Base-by-base conservation (phyloP, 1,140 invertebrate genomes). In the Idris sp. region DNA sequence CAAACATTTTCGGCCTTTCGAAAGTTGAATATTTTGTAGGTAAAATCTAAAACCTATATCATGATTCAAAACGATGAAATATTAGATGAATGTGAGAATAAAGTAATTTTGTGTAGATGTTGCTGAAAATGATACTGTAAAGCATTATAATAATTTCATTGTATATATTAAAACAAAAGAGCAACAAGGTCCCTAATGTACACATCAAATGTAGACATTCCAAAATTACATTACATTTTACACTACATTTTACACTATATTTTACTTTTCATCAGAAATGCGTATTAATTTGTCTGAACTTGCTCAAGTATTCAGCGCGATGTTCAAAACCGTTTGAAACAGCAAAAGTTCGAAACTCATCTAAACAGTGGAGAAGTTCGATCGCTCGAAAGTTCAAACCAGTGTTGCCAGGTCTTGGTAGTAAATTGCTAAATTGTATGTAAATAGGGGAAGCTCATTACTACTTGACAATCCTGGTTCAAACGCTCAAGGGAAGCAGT, bases 381-480 rank as follows among this genome's bases (percentile, higher is more conserved):
- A 62, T 62, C 56, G 67, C 49, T 72, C 9, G 33, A 62, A 56
- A 72, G 67, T 72, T 72, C 56, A 48, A 62, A 72, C 67, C 67
- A 62, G 56, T 33, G 58, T 61, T 67, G 53, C 53, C 59, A 54
- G 31, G 44, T 67, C 44, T 74, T 74, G 46, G 71, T 19, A 67
- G 54, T 54, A 67, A 74, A 61, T 74, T 74, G 59, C 51, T 74
- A 74, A 74, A 74, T 74, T 74, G 61, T 67, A 74, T 74, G 71
- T 74, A 74, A 74, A 74, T 65, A 74, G 71, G 71, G 71, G 71
- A 74, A 74, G 71, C 71, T 74, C 61, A 67, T 74, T 74, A 65
- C 71, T 74, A 74, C 71, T 74, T 74, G 71, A 74, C 71, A 74
- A 74, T 74, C 61, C 61, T 22, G 54, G 71, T 56, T 65, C 54